Base-by-base conservation (phyloP, 1,140 invertebrate genomes). In the Oncopodura yosiiana region DNA sequence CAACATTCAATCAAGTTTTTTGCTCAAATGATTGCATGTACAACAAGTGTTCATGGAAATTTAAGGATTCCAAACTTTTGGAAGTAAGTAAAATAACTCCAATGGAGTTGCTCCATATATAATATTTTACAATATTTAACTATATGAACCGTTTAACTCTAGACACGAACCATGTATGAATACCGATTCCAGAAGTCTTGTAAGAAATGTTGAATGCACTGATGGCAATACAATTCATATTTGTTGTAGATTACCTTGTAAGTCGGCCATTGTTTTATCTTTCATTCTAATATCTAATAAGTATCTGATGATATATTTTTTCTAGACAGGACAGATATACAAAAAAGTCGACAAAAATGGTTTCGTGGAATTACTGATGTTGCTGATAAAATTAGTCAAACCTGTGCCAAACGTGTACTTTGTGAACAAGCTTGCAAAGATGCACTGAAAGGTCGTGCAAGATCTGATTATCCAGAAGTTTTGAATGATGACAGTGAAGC, bases 331-430 rank as follows among this genome's bases (percentile, higher is more conserved):
- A 41, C n/a, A 16, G 38, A 41, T 41, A 19, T 41, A 5, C 38
- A 41, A 41, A 19, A 41, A 41, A 41, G 38, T 41, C 38, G 38
- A 5, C 38, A 41, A 16, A 41, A 41, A 41, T 41, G 38, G 38
- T 41, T 41, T 41, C 38, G 38, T 5, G 5, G 5, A 6, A 16
- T 41, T 12, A 19, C 38, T 8, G 8, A 8, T 11, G 38, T 12
- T 14, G 38, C 11, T 8, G 16, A 41, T 14, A n/a, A 8, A 14
- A n/a, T 41, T 8, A 41, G 12, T 19, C 11, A 19, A 11, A 19
- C 6, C 19, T 41, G 38, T 19, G 18, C 38, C 8, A 41, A n/a
- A 19, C 38, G 38, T 8, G 19, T 41, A n/a, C 19, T 41, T 19
- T 41, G 38, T 19, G 38, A 41, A 16, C 38, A 41, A 16, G 5